Evolutionary conservation across 2,113 vertebrate genomes (phyloP).

Genomic region (Aphelocoma coerulescens): DNA sequence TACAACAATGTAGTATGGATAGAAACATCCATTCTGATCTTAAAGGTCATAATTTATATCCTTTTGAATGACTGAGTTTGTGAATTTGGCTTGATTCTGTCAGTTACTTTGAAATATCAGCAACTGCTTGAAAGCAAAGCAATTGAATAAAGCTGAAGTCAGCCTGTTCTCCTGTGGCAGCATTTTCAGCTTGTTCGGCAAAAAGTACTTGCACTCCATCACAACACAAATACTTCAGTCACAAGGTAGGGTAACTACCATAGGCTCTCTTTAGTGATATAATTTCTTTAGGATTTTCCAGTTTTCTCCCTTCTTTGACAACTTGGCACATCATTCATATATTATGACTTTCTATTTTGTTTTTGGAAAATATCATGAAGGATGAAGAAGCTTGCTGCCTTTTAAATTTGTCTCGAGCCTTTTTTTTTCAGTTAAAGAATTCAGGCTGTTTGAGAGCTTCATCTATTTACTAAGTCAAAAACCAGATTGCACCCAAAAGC

Average conservation of each 20-base stretch:
- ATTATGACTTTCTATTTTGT: background rate
- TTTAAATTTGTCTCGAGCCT: background rate
- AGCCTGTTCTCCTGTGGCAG: background rate
- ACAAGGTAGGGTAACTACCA: background rate
- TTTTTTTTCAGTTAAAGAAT: background rate
- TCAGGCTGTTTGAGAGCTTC: background rate
- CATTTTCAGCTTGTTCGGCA: conserved; percentile 30
- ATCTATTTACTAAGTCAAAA: background rate
- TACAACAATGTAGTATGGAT: background rate
- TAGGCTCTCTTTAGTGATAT: background rate
- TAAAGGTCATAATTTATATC: background rate
- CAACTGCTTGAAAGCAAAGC: conserved; percentile 4
- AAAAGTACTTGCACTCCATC: background rate
- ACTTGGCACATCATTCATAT: background rate
- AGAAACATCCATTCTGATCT: background rate
- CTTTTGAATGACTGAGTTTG: background rate
- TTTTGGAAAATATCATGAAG: background rate
- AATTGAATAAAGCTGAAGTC: conserved; percentile 30
- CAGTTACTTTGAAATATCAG: conserved; percentile 24
- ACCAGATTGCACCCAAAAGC: background rate
- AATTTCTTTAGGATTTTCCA: background rate
- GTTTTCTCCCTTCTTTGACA: background rate
- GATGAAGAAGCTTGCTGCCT: background rate
- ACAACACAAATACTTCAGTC: background rate
- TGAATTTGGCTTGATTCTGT: conserved; percentile 18